phyloP scores from a whole-genome alignment of 2,888 invertebrate genomes.

The Monopis laevigella region DNA sequence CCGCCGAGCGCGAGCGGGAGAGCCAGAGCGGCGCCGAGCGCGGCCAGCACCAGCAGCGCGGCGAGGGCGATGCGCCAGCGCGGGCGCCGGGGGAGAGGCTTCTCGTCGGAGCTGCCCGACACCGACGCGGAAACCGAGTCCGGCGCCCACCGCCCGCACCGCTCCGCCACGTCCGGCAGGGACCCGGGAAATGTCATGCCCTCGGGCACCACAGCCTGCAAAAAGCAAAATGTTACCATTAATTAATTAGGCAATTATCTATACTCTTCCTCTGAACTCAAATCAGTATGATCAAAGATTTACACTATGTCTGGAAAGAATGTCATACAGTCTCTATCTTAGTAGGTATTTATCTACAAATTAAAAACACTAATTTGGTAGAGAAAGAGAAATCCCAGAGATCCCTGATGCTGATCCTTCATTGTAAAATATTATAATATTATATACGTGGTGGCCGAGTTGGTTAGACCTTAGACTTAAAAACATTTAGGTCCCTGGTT shows the following conservation, averaged over 20 bases:
- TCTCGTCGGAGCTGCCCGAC: conserved; percentile 61
- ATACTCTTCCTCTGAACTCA: too few relatives aligned
- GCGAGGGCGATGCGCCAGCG: conserved; percentile 67
- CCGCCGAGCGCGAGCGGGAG: conserved; percentile 64
- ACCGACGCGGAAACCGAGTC: conserved; percentile 58
- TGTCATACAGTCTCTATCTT: too few relatives aligned
- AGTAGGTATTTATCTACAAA: too few relatives aligned
- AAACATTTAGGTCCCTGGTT: too few relatives aligned
- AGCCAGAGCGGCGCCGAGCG: conserved; percentile 66
- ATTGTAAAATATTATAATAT: too few relatives aligned
- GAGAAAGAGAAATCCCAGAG: too few relatives aligned
- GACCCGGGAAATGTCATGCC: conserved; percentile 62
- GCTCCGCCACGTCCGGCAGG: conserved; percentile 61
- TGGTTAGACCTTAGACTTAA: too few relatives aligned
- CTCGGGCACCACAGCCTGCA: conserved; percentile 59
- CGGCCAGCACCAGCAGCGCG: conserved; percentile 67
- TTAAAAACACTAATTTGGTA: too few relatives aligned
- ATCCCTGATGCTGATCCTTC: too few relatives aligned
- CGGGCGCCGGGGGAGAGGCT: conserved; percentile 59
- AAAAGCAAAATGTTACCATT: conserved; percentile 21
- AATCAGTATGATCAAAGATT: too few relatives aligned
- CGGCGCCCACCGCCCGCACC: conserved; percentile 61
- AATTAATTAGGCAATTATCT: background rate
- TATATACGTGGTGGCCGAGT: too few relatives aligned
- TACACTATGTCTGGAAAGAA: too few relatives aligned